phyloP scores from a whole-genome alignment of 2,888 invertebrate species.

The Rhagophthalmus giganteus region DNA sequence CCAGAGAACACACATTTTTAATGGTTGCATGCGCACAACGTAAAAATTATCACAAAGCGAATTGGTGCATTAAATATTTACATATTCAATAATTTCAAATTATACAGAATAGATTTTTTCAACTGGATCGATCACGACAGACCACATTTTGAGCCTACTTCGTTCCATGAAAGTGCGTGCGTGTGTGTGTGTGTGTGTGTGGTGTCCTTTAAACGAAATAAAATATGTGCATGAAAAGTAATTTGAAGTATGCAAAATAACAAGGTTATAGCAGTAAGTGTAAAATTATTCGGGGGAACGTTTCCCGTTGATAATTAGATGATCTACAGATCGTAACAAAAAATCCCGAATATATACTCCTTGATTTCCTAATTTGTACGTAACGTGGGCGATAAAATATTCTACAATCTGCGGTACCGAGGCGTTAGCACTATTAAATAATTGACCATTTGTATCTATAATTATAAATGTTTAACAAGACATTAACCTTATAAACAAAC shows the following conservation, averaged over 20 bases:
- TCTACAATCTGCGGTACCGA: slow-evolving; percentile 11
- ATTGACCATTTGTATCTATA: slow-evolving; percentile 15
- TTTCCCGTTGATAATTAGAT: too few species aligned
- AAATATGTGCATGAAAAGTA: slow-evolving; percentile 1
- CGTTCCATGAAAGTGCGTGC: slow-evolving; percentile 3
- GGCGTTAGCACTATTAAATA: slow-evolving; percentile 24
- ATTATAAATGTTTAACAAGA: slow-evolving; percentile 20
- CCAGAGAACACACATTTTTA: neutral
- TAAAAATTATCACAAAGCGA: too few species aligned
- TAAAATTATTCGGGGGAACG: neutral
- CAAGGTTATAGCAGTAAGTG: slow-evolving; percentile 2
- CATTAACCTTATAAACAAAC: slow-evolving; percentile 24
- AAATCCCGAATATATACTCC: neutral
- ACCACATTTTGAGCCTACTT: too few species aligned
- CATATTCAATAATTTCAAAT: too few species aligned
- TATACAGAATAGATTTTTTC: too few species aligned
- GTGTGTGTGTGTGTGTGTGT: too few species aligned
- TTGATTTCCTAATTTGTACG: slow-evolving; percentile 22
- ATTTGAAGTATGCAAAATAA: slow-evolving; percentile 5
- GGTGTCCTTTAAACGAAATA: slow-evolving; percentile 5
- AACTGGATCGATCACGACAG: too few species aligned
- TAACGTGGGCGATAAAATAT: slow-evolving; percentile 24
- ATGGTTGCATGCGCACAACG: neutral
- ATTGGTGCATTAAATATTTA: too few species aligned
- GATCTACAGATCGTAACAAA: neutral